Percentiles rank a stretch among this genome's conserved stretches.
phyloP scores from a whole-genome alignment of 2,888 invertebrate genomes.

The Cylindroiulus punctatus region DNA sequence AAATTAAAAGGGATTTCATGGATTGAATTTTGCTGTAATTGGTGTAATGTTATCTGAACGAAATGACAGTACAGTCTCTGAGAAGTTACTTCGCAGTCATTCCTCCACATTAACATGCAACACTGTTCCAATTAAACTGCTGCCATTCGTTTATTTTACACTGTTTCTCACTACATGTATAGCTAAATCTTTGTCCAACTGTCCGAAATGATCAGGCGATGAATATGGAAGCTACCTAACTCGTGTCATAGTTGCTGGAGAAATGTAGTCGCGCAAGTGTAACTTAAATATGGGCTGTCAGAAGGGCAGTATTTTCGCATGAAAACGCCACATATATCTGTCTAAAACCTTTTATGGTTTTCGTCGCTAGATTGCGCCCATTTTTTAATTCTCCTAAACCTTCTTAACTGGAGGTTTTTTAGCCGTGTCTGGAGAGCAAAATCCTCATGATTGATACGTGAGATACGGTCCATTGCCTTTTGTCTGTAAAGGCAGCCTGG shows the following conservation, averaged over 20 bases:
- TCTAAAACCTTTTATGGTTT: slow-evolving; percentile 23
- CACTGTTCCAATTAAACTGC: too few species aligned
- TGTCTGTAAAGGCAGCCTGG: slow-evolving; percentile 17
- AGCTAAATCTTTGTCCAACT: background rate
- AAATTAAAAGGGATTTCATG: too few species aligned
- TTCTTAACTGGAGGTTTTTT: background rate
- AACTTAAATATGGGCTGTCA: background rate
- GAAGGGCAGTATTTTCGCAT: background rate
- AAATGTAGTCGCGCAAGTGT: background rate
- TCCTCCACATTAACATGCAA: too few species aligned
- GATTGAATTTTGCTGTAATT: too few species aligned
- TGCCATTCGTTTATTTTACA: background rate
- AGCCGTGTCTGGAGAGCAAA: background rate
- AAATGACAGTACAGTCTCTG: too few species aligned
- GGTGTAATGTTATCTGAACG: too few species aligned
- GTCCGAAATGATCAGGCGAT: background rate
- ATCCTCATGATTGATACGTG: background rate
- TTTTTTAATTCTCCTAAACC: slow-evolving; percentile 14
- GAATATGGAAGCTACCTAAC: background rate
- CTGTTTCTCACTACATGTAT: background rate
- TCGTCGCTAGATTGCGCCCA: background rate
- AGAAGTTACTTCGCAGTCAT: too few species aligned
- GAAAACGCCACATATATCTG: slow-evolving; percentile 35
- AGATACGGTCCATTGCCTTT: slow-evolving; percentile 34
- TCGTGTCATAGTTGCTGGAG: background rate